Conservation (phyloP, 2,888 invertebrate genomes). For the Oxyteleia sp. region DNA sequence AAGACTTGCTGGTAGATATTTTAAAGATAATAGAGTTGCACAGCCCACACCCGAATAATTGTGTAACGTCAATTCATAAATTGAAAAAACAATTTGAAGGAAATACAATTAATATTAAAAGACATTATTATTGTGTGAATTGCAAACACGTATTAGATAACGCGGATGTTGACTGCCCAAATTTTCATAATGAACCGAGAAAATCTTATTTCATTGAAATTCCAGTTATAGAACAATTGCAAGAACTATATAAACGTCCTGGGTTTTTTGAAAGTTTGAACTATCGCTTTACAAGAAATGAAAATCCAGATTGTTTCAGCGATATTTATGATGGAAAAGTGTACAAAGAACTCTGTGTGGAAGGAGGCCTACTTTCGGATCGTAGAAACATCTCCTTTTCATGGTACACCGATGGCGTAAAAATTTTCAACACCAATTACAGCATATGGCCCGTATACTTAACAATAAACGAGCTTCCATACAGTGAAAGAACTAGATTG, state of each 20-base stretch:
- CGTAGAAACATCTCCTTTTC: not conserved
- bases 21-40: not conserved
- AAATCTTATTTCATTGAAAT: not conserved
- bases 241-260: not conserved
- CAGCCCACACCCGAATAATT: not conserved
- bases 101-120: too few species aligned
- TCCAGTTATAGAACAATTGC: not conserved
- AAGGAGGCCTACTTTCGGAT: not conserved
- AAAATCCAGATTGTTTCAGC: not conserved
- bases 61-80: not conserved
- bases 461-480: not conserved
- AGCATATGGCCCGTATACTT: not conserved
- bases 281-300: not conserved
- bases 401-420: not conserved
- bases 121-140: not conserved
- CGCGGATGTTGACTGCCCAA: not conserved
- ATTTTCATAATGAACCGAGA: not conserved
- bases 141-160: not conserved
- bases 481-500: not conserved
- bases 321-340: not conserved
- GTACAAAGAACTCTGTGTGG: not conserved
- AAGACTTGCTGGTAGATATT: not conserved
- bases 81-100: too few species aligned
- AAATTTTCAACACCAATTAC: not conserved
- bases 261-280: not conserved